Conservation (phyloP, 2,888 invertebrate species). For the Cabera pusaria region DNA sequence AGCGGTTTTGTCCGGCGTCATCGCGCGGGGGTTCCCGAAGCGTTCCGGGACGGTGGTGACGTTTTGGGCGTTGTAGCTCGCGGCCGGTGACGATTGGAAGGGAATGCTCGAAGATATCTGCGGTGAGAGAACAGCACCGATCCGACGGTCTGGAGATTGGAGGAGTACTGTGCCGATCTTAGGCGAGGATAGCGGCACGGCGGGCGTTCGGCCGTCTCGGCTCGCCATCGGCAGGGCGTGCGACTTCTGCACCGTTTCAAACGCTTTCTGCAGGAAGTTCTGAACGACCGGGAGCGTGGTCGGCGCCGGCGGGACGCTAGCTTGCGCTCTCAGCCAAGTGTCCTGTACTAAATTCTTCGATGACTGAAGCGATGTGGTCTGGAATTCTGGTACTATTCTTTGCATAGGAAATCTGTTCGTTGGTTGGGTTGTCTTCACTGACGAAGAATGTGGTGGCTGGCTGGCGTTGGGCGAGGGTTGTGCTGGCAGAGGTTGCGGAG, state of each 20-base stretch:
- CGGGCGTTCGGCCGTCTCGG: neutral
- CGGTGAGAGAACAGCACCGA: neutral
- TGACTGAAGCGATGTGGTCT: neutral
- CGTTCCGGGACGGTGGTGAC: no score
- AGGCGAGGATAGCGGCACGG: neutral
- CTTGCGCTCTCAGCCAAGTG: constrained; percentile 4
- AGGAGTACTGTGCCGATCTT: neutral
- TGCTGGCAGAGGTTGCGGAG: constrained; percentile 1
- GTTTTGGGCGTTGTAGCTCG: no score
- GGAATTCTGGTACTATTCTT: no score
- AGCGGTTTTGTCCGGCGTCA: no score
- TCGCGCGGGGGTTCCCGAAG: no score
- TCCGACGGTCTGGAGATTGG: no score
- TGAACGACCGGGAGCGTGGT: constrained; percentile 9
- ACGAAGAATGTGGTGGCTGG: no score
- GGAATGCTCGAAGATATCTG: neutral
- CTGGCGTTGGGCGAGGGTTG: constrained; percentile 11
- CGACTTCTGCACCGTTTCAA: constrained; percentile 9
- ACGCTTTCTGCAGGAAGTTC: constrained; percentile 14
- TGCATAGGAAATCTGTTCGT: no score
- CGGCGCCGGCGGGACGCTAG: neutral
- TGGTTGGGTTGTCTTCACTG: no score
- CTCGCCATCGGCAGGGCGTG: no score
- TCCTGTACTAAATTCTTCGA: neutral
- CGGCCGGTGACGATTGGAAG: no score